Conservation (phyloP, 2,113 vertebrate genomes). For the Cololabis saira region DNA sequence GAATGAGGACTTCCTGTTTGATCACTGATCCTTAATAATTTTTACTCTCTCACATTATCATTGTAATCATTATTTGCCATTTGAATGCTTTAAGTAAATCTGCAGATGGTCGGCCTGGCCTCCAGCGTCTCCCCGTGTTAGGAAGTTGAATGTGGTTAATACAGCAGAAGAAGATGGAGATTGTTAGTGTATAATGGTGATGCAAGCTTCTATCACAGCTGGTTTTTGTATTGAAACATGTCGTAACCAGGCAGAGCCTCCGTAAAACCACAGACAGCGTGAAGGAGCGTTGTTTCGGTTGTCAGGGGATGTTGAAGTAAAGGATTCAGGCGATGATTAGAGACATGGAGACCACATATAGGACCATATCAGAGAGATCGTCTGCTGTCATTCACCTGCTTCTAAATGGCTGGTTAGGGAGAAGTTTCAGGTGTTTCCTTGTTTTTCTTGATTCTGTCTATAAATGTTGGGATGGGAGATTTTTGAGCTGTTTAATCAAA, state of each 20-base stretch:
- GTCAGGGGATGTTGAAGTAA: conserved; percentile 1
- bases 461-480: no score
- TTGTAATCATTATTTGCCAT: neutral
- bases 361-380: conserved; percentile 21
- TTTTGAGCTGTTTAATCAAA: no score
- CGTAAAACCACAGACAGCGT: neutral
- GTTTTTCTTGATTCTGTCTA: no score
- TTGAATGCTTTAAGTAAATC: conserved; percentile 27
- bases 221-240: no score
- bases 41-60: neutral
- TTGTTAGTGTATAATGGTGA: neutral
- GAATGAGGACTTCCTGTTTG: neutral
- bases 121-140: fast-evolving
- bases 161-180: neutral
- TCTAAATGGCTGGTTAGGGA: no score
- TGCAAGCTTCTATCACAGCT: no score
- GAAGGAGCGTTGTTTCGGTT: neutral
- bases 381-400: no score
- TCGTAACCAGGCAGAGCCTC: no score
- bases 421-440: no score
- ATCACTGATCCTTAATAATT: conserved; percentile 3
- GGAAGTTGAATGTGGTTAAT: neutral
- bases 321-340: neutral
- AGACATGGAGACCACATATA: conserved; percentile 20
- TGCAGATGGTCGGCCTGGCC: neutral